Base-by-base conservation (phyloP, 1,140 invertebrate genomes). In the Papilio helenus region DNA sequence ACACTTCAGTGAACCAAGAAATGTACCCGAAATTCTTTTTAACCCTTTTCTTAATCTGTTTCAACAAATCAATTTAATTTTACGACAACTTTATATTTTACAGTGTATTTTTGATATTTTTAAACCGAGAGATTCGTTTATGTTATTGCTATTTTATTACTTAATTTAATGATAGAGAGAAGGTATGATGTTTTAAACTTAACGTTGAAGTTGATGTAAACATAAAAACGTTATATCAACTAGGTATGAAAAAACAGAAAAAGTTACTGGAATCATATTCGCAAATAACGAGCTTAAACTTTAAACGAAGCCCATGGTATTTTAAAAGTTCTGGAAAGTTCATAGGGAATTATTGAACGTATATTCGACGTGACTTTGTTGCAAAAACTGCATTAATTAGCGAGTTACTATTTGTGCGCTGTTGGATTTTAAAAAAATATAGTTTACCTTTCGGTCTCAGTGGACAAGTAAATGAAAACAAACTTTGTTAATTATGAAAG, bases 1-100 rank as follows among this genome's bases (percentile, higher is more conserved):
- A 88, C 87, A 86, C 87, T 90, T 82, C 86, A 91, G 84, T 84
- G 85, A 81, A 81, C 78, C 72, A 83, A 86, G 82, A 87, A 87
- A 89, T 86, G 76, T 85, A 68, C 80, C 26, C 61, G 58, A 68
- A 68, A 68, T 68, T 12, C 20, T 61, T 61, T 68, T 68, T 68
- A 29, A 2, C 10, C 61, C 14, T 68, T 68, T 68, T 68, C 26
- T 68, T 34, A 68, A 18, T 26, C 61, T 68, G 61, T 68, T 68
- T 29, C 14, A 29, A 74, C 72, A 49, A 74, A 46, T 51, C 20
- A 74, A 72, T 72, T 51, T 74, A 79, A 71, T 14, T 26, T 26
- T 78, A 68, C 61, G 72, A 18, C 49, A 26, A 42, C 72, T 79
- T 76, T 12, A 20, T 61, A 7, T 3, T 58, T 9, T 23, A 61